A percentile compares a stretch with the other conserved stretches of the same genome.
phyloP scores from a whole-genome alignment of 2,113 vertebrate genomes.

The Hemiprocne comata region DNA sequence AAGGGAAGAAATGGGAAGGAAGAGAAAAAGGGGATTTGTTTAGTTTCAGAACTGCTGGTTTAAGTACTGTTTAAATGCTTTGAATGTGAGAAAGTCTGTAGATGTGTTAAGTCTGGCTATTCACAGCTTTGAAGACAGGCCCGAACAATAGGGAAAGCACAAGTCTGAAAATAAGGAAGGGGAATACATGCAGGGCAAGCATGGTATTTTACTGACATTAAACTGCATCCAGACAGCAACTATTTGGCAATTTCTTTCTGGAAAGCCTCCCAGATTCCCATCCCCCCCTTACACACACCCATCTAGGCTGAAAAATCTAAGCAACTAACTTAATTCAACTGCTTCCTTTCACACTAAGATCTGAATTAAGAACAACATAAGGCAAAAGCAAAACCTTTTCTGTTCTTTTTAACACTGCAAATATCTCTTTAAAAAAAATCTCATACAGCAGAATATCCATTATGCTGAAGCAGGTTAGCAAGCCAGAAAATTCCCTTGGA shows the following conservation, averaged over 20 bases:
- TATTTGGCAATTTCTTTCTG: conserved; percentile 43
- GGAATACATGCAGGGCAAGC: conserved; percentile 22
- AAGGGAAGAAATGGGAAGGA: background rate
- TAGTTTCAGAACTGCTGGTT: background rate
- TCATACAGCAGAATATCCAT: background rate
- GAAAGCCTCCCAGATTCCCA: conserved; percentile 32
- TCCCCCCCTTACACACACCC: background rate
- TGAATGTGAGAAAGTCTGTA: background rate
- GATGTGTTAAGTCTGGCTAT: background rate
- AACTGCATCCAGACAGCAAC: conserved; percentile 47
- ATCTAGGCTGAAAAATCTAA: conserved; percentile 15
- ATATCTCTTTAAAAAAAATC: background rate
- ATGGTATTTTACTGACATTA: conserved; percentile 34
- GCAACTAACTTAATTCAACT: conserved; percentile 10
- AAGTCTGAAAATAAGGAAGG: background rate
- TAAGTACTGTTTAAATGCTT: background rate
- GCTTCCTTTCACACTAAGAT: background rate
- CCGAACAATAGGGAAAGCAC: conserved; percentile 27
- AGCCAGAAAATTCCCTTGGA: background rate
- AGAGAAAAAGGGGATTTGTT: background rate
- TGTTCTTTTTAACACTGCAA: background rate
- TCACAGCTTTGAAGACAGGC: background rate
- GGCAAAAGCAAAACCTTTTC: background rate
- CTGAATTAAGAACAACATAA: background rate
- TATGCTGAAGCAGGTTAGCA: background rate